Conservation (phyloP, 2,797 vertebrate species). For the Acomys russatus region DNA sequence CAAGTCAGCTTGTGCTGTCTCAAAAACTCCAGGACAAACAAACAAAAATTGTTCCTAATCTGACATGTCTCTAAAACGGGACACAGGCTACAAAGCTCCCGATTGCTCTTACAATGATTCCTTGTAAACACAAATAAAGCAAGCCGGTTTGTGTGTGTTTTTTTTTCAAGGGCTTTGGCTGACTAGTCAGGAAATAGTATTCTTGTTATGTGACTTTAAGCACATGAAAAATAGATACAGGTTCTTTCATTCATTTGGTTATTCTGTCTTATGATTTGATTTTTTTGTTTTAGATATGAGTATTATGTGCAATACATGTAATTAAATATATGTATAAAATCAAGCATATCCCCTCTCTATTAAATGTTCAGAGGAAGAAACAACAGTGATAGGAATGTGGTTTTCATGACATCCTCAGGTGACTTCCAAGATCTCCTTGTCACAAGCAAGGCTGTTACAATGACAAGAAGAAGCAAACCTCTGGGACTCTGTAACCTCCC, state of each 20-base stretch:
- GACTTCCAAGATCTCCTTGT: slow-evolving; percentile 77
- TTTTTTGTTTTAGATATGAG: not conserved
- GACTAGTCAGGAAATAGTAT: not conserved
- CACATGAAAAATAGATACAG: slow-evolving; percentile 47
- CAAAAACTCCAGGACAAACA: not conserved
- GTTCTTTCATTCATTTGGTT: slow-evolving; percentile 40
- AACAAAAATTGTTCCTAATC: not conserved
- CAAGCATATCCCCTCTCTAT: not conserved
- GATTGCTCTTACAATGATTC: slow-evolving; percentile 31
- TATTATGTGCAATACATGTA: not conserved
- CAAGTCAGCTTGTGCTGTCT: not conserved
- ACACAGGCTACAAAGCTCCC: slow-evolving; percentile 27
- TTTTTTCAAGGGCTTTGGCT: not conserved
- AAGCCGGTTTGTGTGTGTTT: not conserved
- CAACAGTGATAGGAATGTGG: slow-evolving; percentile 66
- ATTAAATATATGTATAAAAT: not conserved
- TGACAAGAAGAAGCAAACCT: slow-evolving; percentile 79
- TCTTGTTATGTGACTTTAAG: slow-evolving; percentile 10
- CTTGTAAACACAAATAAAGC: slow-evolving; percentile 47
- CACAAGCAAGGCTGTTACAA: slow-evolving; percentile 79
- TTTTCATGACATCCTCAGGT: slow-evolving; percentile 77
- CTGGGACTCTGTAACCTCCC: slow-evolving; percentile 79
- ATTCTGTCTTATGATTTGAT: not conserved
- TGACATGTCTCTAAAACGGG: slow-evolving; percentile 52
- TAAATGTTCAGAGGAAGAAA: slow-evolving; percentile 71